Evolutionary conservation across 2,888 invertebrate genomes (phyloP), one percentile per base, ranked within the genome.

Genomic region (Melanostoma scalare): DNA sequence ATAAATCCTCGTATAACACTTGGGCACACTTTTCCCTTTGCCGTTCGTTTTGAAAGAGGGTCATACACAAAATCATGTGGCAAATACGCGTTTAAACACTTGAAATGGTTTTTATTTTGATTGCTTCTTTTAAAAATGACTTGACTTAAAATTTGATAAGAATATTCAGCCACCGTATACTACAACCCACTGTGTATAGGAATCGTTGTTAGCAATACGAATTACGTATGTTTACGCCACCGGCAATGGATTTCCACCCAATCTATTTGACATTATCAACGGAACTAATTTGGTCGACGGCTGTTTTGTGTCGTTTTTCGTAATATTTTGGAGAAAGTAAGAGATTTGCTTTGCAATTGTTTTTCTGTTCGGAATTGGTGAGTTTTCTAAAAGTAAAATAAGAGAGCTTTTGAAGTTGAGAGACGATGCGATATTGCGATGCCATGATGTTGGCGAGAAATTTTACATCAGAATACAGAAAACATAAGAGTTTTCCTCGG

Each of bases 211-310:
- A 58, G 3, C 36, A 75, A 75, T 40, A 71, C 61, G 72, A 20
- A 20, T 85, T 76, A 85, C 80, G 84, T 84, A 76, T 52, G 31
- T 38, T 38, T 38, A 72, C 76, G 76, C 85, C 75, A 80, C 75
- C 80, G 85, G 80, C 75, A 68, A 80, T 72, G 75, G 76, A 76
- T 79, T 50, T 72, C 72, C 85, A 85, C 80, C 85, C 85, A 85
- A 85, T 80, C 85, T 85, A 85, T 85, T 85, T 85, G 85, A 80
- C 80, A 85, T 85, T 85, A 85, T 85, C 85, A 85, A 85, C 85
- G 85, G 85, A 85, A 85, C 85, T 85, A 85, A 85, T 85, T 85
- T 85, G 79, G 84, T 84, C 65, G 79, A 71, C 79, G 74, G 84
- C 71, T 84, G 74, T 74, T 78, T 84, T 84, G 74, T 65, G 60